Percentiles rank a stretch among this genome's conserved stretches.
Conservation (phyloP, 2,888 invertebrate genomes). For the Trichogramma dendrolimi region DNA sequence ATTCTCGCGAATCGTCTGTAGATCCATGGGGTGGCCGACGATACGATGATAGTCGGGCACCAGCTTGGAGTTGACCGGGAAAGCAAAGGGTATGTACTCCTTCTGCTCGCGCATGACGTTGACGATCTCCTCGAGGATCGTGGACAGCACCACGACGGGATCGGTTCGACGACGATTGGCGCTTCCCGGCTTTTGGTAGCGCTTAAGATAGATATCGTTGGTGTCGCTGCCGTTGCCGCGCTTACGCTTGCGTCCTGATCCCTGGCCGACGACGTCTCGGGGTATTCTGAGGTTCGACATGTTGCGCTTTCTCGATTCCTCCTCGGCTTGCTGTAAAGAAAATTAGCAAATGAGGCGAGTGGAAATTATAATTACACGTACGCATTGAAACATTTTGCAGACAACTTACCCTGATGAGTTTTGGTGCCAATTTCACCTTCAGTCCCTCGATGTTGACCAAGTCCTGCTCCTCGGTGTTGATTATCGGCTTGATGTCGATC, state of each 20-base stretch:
- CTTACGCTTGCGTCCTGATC: constrained; percentile 60
- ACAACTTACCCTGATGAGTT: constrained; percentile 68
- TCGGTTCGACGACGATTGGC: constrained; percentile 91
- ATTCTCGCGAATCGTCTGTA: constrained; percentile 92
- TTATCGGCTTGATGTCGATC: constrained; percentile 44
- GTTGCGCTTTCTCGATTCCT: constrained; percentile 66
- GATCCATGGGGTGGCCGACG: constrained; percentile 90
- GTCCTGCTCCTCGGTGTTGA: constrained; percentile 78
- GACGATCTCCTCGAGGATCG: constrained; percentile 83
- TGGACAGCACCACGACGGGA: constrained; percentile 90
- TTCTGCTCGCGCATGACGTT: constrained; percentile 90
- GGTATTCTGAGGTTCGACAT: constrained; percentile 75
- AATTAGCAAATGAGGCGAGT: constrained; percentile 11
- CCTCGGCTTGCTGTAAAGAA: constrained; percentile 70
- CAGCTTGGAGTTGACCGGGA: constrained; percentile 90
- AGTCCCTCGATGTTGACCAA: constrained; percentile 92
- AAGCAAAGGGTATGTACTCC: constrained; percentile 87
- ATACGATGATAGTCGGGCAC: constrained; percentile 94
- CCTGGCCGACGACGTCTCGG: constrained; percentile 59
- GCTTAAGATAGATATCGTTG: constrained; percentile 86
- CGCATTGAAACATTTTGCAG: background rate
- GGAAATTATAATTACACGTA: background rate
- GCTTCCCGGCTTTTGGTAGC: constrained; percentile 69
- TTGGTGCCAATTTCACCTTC: constrained; percentile 85
- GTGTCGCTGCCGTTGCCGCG: constrained; percentile 61